Evolutionary conservation across 2,888 invertebrate species (phyloP), one percentile per base, ranked within the genome.

Genomic region (Ramazzottius varieornatus): DNA sequence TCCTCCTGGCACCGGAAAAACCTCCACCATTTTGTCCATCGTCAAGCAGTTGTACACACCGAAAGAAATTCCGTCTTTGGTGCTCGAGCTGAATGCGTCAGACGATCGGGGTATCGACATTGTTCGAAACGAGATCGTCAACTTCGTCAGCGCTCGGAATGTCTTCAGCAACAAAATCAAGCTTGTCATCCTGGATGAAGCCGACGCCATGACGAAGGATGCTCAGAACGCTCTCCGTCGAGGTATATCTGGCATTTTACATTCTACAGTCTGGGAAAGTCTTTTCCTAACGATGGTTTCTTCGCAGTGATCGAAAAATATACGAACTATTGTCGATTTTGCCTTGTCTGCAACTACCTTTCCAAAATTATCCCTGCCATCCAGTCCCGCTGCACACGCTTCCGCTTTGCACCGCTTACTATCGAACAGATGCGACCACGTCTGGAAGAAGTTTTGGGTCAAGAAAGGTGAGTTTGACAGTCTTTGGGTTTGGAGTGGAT

Each of bases 191-290:
- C 79, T 98, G 32, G 96, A 98, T 81, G 96, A 98, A 80, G 96
- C 96, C 0, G 96, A 98, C 81, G 92, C 94, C 0, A 98, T 98
- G 96, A 99, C 96, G 0, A 87, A 88, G 76, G 98, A 99, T 82
- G 98, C 98, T 1, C 98, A 99, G 75, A 99, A 96, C 81, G 96
- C 98, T 33, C 80, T 94, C 0, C 81, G 93, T 70, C 83, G 92
- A 81, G 89, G 88, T 88, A 80, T 54, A 8, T 29, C 8, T 8
- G 54, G 29, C 29, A 4, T 54, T 54, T 54, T 54, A n/a, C 29
- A 29, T 8, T 29, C 4, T 16, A 24, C 24, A 29, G 29, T 54
- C 24, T 29, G 8, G 20, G 4, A 8, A 24, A 54, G 4, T 29
- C 54, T 54, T 54, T 4, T 16, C 24, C 13, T 4, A 29, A 46